These are phyloP conservation scores for Cryptus armator DNA, from an alignment of 2,888 invertebrate genomes.

Conservation along the genomic window DNA sequence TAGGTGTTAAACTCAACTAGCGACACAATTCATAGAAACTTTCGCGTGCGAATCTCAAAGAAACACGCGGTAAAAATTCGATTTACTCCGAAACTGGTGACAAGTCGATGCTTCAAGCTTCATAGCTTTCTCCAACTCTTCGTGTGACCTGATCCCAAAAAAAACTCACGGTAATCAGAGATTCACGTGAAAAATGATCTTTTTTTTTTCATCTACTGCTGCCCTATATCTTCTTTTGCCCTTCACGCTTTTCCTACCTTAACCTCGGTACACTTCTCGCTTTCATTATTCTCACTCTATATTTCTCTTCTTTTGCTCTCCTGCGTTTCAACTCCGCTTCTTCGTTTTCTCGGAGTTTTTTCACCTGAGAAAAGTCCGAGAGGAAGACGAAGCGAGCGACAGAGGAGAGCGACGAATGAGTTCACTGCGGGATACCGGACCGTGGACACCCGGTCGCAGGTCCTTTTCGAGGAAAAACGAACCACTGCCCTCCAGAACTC, in stretches of 20 bases:
- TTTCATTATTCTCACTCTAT: slow-evolving; percentile 41
- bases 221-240: slow-evolving; percentile 51
- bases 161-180: slow-evolving; percentile 64
- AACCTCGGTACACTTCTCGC: neutral
- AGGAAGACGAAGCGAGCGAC: slow-evolving; percentile 6
- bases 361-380: slow-evolving; percentile 53
- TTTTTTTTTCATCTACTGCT: slow-evolving; percentile 1
- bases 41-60: no score
- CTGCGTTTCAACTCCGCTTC: slow-evolving; percentile 17
- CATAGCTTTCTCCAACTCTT: neutral
- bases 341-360: slow-evolving; percentile 13
- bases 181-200: slow-evolving; percentile 36
- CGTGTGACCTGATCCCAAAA: slow-evolving; percentile 23
- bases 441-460: slow-evolving; percentile 46
- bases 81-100: no score
- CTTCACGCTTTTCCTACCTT: slow-evolving; percentile 42
- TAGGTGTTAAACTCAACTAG: no score
- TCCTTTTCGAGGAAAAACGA: slow-evolving; percentile 63
- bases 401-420: slow-evolving; percentile 47
- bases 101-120: no score
- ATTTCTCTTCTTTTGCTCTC: neutral
- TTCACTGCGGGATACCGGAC: slow-evolving; percentile 61
- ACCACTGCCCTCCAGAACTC: neutral
- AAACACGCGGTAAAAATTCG: no score
- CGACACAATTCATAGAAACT: no score